phyloP scores from a whole-genome alignment of 2,113 vertebrate genomes.

The Callocephalon fimbriatum region DNA sequence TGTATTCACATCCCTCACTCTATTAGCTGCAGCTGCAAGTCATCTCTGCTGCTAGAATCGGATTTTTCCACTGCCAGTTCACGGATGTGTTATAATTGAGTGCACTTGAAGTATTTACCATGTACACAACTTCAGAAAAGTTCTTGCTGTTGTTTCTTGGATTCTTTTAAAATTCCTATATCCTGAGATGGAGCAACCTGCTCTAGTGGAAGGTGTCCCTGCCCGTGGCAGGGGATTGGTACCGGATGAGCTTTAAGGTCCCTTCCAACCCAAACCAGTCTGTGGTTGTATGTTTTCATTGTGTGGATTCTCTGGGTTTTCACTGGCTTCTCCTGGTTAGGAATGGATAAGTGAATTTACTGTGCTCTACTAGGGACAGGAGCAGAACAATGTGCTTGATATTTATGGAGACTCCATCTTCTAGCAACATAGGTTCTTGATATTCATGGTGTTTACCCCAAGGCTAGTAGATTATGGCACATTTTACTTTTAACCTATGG shows the following conservation, averaged over 20 bases:
- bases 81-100: constrained; percentile 21
- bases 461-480: neutral
- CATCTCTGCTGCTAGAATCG: constrained; percentile 11
- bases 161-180: neutral
- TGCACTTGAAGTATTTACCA: neutral
- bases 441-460: fast-evolving
- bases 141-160: neutral
- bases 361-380: neutral
- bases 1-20: neutral
- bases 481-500: neutral
- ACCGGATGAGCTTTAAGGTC: neutral
- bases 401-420: neutral
- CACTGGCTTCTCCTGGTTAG: neutral
- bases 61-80: constrained; percentile 44
- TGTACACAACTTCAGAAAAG: neutral
- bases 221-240: neutral
- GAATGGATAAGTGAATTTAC: neutral
- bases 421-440: neutral
- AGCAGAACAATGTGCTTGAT: neutral
- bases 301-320: neutral
- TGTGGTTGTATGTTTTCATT: neutral
- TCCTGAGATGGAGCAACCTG: neutral
- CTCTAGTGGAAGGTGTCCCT: neutral
- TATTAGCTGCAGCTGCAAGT: constrained; percentile 53
- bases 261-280: neutral